Conservation (phyloP, 1,140 invertebrate genomes). For the Sitobion miscanthi region DNA sequence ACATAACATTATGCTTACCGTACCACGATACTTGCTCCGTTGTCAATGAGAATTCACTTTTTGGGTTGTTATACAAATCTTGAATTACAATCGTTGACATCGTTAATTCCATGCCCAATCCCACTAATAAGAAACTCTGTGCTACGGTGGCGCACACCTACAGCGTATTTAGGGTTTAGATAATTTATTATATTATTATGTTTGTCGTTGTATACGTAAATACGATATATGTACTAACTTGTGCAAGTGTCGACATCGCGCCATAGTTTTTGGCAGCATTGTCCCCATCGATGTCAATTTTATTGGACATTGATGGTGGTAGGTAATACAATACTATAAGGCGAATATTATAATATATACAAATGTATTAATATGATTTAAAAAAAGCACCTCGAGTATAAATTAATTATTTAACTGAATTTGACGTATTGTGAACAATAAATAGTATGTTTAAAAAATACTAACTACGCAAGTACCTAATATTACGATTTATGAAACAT, state of each 20-base stretch:
- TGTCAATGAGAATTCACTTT: background rate
- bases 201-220: background rate
- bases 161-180: background rate
- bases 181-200: background rate
- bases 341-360: background rate
- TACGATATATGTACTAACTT: background rate
- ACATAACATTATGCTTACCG: background rate
- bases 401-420: background rate
- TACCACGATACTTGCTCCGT: background rate
- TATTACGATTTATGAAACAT: background rate
- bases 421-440: background rate
- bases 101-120: conserved; percentile 16
- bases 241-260: background rate
- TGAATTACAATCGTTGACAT: conserved; percentile 16
- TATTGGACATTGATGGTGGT: background rate
- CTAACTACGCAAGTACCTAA: background rate
- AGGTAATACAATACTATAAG: background rate
- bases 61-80: background rate
- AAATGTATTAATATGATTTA: background rate
- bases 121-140: conserved; percentile 26
- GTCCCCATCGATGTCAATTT: background rate
- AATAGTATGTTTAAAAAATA: background rate
- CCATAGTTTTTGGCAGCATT: background rate
- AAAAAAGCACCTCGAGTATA: background rate
- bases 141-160: background rate